Conservation (phyloP, 2,113 vertebrate genomes). For the Vombatus ursinus region DNA sequence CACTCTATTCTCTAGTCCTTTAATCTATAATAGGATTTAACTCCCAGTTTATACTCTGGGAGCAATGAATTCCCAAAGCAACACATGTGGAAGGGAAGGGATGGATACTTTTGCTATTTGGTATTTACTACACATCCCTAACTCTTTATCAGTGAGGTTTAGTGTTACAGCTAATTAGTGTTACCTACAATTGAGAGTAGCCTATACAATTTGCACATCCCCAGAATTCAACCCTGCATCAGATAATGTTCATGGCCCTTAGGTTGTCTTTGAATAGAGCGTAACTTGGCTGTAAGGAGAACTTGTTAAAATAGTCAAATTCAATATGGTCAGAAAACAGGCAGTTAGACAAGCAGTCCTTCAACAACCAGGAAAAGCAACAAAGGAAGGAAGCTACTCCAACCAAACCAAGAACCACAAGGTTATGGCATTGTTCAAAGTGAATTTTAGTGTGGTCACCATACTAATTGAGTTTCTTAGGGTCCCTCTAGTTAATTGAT, state of each 20-base stretch:
- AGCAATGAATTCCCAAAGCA: slow-evolving; percentile 18
- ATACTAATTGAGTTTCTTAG: slow-evolving; percentile 74
- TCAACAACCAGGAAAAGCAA: slow-evolving; percentile 86
- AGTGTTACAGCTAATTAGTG: not conserved
- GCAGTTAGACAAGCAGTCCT: slow-evolving; percentile 89
- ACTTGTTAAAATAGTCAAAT: slow-evolving; percentile 82
- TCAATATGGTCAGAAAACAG: slow-evolving; percentile 84
- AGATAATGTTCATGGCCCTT: slow-evolving; percentile 82
- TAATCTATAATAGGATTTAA: not conserved
- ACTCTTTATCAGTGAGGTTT: slow-evolving; percentile 19
- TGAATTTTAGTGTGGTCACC: slow-evolving; percentile 74
- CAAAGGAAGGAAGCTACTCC: slow-evolving; percentile 87
- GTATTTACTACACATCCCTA: slow-evolving; percentile 30
- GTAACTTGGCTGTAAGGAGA: slow-evolving; percentile 85
- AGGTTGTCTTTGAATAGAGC: slow-evolving; percentile 91
- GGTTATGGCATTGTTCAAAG: slow-evolving; percentile 84
- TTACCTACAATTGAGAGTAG: not conserved
- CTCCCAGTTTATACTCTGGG: not conserved
- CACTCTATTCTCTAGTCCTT: not conserved
- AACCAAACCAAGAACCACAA: slow-evolving; percentile 89
- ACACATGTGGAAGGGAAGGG: slow-evolving; percentile 33
- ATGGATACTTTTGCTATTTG: slow-evolving; percentile 35
- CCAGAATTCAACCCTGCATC: not conserved
- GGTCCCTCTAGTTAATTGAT: slow-evolving; percentile 75
- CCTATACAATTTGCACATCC: not conserved